Evolutionary conservation across 1,140 invertebrate genomes (phyloP).

Genomic region (Halictus rubicundus): DNA sequence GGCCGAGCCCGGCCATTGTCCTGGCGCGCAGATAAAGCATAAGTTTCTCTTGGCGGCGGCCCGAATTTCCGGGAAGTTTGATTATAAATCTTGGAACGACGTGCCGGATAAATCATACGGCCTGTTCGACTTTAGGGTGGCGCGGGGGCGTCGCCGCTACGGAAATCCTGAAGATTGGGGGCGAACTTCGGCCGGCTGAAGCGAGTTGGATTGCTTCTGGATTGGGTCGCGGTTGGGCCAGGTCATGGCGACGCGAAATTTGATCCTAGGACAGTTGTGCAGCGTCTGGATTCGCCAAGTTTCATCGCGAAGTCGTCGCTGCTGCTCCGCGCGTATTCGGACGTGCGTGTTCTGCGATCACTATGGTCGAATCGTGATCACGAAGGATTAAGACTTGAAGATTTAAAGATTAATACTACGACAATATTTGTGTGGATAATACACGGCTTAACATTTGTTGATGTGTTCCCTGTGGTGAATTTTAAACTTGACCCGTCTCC

Average conservation of each 20-base stretch:
- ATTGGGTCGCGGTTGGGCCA: not conserved
- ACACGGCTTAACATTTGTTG: too few relatives aligned
- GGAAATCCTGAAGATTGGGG: not conserved
- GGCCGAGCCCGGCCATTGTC: not conserved
- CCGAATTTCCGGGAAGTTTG: not conserved
- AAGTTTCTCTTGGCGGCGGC: not conserved
- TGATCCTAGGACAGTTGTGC: not conserved
- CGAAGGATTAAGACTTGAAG: too few relatives aligned
- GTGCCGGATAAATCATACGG: not conserved
- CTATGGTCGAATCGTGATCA: too few relatives aligned
- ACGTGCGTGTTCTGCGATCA: too few relatives aligned
- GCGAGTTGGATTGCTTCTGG: constrained; percentile 10
- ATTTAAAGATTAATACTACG: too few relatives aligned
- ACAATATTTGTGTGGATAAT: too few relatives aligned
- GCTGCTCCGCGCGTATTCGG: not conserved
- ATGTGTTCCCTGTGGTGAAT: too few relatives aligned
- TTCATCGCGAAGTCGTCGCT: too few relatives aligned
- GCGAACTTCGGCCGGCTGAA: not conserved
- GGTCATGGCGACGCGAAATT: not conserved
- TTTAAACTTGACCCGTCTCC: too few relatives aligned
- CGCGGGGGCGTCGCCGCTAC: not conserved
- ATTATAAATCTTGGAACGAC: constrained; percentile 1
- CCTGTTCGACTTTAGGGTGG: not conserved
- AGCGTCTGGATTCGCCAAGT: not conserved
- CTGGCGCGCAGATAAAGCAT: not conserved